Evolutionary conservation across 2,888 invertebrate genomes (phyloP), one percentile per base, ranked within the genome.

Genomic region (Pristionchus maxplancki): DNA sequence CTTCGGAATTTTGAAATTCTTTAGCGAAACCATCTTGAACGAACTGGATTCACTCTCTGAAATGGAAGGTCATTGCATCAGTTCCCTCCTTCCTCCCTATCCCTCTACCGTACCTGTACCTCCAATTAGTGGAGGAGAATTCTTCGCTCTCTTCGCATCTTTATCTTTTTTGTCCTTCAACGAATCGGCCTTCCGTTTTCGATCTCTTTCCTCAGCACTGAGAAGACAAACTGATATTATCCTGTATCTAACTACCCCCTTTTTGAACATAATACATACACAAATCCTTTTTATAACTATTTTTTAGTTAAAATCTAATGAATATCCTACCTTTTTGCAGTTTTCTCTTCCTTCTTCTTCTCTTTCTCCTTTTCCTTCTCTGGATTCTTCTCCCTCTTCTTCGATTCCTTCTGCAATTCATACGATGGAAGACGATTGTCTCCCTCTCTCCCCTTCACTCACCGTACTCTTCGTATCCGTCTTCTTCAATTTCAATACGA

Each of bases 1-100:
- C 82, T 83, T 83, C 13, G 82, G 82, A n/a, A 83, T 83, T 50
- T 83, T 83, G 53, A 83, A 83, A 13, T 24, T 24, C 82, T 83
- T 83, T 8, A 83, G 48, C 24, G 6, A 34, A 34, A 11, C 24
- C 44, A 83, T 53, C 20, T 34, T 34, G 50, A n/a, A 50, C 17
- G 24, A 17, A 11, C 24, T 31, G 5, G 82, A 53, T 34, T 48
- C 74, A 37, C 37, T 74, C 37, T 4, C 50, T 83, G 78, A 28
- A 78, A 78, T 58, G 34, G 13, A 50, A 34, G 5, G 15, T 44
- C 13, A 40, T 9, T 0, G 20, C 11, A n/a, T 78, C 9, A 6
- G 4, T n/a, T 34, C 17, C 40, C 37, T 34, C n/a, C 17, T 17
- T 13, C 13, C 15, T 44, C 20, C 31, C 44, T 17, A n/a, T n/a